Conservation (phyloP, 2,797 vertebrate genomes). For the Channa striata region DNA sequence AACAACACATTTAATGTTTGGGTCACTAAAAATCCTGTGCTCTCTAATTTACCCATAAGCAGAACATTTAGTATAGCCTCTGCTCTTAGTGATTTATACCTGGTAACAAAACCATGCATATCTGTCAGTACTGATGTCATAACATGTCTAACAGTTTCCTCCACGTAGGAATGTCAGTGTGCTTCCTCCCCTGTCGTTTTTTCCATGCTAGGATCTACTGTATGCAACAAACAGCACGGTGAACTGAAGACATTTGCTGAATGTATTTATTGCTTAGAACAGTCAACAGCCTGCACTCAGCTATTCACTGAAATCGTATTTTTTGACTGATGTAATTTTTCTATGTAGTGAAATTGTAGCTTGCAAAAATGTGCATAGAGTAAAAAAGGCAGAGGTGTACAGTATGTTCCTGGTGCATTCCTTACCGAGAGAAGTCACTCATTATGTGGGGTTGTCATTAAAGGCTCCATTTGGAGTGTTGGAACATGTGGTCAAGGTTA, state of each 20-base stretch:
- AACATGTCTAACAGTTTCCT: constrained; percentile 80
- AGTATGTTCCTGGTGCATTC: constrained; percentile 72
- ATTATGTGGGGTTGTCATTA: constrained; percentile 79
- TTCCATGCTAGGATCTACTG: constrained; percentile 43
- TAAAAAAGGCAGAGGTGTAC: constrained; percentile 20
- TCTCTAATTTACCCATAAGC: constrained; percentile 77
- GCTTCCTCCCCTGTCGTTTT: constrained; percentile 64
- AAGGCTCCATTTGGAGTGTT: constrained; percentile 73
- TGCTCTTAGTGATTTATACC: constrained; percentile 78
- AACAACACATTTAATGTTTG: constrained; percentile 57
- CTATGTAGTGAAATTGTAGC: neutral
- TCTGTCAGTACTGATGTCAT: constrained; percentile 80
- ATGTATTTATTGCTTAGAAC: neutral
- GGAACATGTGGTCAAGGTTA: constrained; percentile 85
- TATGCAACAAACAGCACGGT: neutral
- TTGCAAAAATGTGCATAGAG: constrained; percentile 3
- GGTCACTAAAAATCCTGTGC: constrained; percentile 58
- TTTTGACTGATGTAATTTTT: constrained; percentile 11
- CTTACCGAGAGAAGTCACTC: constrained; percentile 74
- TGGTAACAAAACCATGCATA: constrained; percentile 70
- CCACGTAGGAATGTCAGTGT: constrained; percentile 59
- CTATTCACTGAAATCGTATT: neutral
- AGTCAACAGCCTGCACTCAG: constrained; percentile 3
- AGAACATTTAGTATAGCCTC: constrained; percentile 57
- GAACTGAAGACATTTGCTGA: constrained; percentile 2